These are phyloP conservation scores for Bellardia pandia DNA, from an alignment of 2,888 invertebrate species.

Conservation along the genomic window DNA sequence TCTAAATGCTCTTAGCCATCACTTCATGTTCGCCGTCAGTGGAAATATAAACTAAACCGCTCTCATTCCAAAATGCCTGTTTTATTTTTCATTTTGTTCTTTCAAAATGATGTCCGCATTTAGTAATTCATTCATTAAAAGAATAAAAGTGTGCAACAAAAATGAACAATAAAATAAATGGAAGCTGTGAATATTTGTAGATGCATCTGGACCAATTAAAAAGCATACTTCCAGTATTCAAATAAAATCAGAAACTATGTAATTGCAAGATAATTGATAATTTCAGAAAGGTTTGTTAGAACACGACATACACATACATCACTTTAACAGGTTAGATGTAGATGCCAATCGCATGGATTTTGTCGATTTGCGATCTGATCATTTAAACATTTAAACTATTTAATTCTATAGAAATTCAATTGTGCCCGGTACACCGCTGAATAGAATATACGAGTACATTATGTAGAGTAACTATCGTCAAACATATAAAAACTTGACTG, in stretches of 20 bases:
- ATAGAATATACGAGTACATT: no score
- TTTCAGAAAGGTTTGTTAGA: no score
- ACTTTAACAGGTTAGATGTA: no score
- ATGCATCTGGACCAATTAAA: background rate
- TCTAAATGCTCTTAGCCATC: slow-evolving; percentile 52
- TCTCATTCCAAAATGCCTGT: background rate
- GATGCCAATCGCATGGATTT: no score
- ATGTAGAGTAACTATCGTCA: background rate
- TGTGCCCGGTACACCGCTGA: no score
- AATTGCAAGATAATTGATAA: no score
- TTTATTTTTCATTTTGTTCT: background rate
- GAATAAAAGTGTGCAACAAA: background rate
- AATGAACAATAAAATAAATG: background rate
- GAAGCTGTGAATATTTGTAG: background rate
- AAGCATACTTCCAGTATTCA: background rate
- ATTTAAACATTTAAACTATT: no score
- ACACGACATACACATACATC: background rate
- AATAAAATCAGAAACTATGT: background rate
- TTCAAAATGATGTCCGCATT: slow-evolving; percentile 8
- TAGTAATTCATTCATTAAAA: slow-evolving; percentile 13
- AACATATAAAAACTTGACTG: background rate
- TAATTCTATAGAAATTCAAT: no score
- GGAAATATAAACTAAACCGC: slow-evolving; percentile 2
- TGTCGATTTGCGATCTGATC: no score
- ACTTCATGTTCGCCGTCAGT: slow-evolving; percentile 43